Evolutionary conservation across 2,888 invertebrate species (phyloP).

Genomic region (Rhagonycha fulva): DNA sequence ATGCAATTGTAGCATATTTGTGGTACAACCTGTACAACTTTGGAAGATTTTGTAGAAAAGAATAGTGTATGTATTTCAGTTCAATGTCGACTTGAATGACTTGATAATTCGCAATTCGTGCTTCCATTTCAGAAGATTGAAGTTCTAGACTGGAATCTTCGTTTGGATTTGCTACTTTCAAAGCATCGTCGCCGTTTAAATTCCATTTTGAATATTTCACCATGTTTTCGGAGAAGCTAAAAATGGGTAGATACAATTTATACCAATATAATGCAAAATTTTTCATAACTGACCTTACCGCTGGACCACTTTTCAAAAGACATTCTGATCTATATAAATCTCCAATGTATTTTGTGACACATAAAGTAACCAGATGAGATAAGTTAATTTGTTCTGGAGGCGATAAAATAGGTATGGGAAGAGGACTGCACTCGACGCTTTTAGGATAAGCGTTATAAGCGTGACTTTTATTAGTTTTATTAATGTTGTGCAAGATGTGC

Average conservation of each 20-base stretch:
- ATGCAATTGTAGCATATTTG: slow-evolving; percentile 23
- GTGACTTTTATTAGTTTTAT: not conserved
- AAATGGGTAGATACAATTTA: not conserved
- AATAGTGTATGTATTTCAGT: slow-evolving; percentile 55
- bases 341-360: slow-evolving; percentile 12
- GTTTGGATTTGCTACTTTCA: not conserved
- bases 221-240: not conserved
- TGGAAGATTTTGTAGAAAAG: slow-evolving; percentile 35
- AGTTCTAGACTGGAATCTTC: too few relatives aligned
- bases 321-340: slow-evolving; percentile 5
- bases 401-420: slow-evolving; percentile 39
- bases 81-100: slow-evolving; percentile 50
- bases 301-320: not conserved
- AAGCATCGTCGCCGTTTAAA: not conserved
- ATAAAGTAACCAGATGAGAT: slow-evolving; percentile 48
- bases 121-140: not conserved
- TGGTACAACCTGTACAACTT: slow-evolving; percentile 16
- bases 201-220: not conserved
- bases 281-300: not conserved
- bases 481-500: not conserved
- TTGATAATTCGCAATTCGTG: slow-evolving; percentile 26
- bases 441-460: slow-evolving; percentile 7
- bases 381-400: slow-evolving; percentile 55
- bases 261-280: not conserved
- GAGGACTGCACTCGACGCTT: slow-evolving; percentile 16